Base-by-base conservation (phyloP, 2,888 invertebrate genomes). In the Dryococelus australis region DNA sequence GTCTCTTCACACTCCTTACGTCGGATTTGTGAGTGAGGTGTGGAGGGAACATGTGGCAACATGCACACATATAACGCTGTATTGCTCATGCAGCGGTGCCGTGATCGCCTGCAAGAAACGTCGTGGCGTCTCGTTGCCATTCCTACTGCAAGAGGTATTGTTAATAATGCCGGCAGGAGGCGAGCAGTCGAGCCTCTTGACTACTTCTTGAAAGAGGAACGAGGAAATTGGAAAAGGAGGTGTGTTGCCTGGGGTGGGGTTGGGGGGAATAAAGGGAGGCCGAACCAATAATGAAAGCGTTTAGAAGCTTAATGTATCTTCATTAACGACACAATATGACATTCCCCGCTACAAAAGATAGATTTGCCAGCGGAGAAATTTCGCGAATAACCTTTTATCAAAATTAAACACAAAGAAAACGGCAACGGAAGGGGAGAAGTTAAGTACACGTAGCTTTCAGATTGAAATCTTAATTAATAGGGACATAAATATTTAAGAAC, bases 221-320 rank as follows among this genome's bases (percentile, higher is more conserved):
- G 65, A 65, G 65, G n/a, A 65, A 65, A 65, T 65, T 65, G 65
- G 65, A 65, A 65, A 65, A 43, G 83, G 28, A 24, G 83, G 83
- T 20, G 3, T 6, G n/a, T n/a, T n/a, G n/a, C n/a, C n/a, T n/a
- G 83, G 83, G 83, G 27, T 27, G 13, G 27, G 20, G 81, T 10
- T 8, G 13, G 24, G 43, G 83, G 83, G 35, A 83, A 43, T 28
- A 83, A 35, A 83, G 83, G 35, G 65, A 65, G 65, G n/a, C 65
- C 65, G 65, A 83, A 83, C 83, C 43, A 83, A 83, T 83, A 83
- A 83, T 83, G 43, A 83, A 83, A 83, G 83, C 83, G 83, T 83
- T 83, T 83, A 83, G 83, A 83, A 83, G 83, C 83, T 83, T 83
- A 83, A 83, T 83, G 83, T 83, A 83, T 83, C 83, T 83, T 83